Percentiles rank a stretch among this genome's conserved stretches.
Evolutionary conservation across 30 jellyfish, hydroid and myxozoan species (phyloP).

Genomic region (Rhopilema esculentum): DNA sequence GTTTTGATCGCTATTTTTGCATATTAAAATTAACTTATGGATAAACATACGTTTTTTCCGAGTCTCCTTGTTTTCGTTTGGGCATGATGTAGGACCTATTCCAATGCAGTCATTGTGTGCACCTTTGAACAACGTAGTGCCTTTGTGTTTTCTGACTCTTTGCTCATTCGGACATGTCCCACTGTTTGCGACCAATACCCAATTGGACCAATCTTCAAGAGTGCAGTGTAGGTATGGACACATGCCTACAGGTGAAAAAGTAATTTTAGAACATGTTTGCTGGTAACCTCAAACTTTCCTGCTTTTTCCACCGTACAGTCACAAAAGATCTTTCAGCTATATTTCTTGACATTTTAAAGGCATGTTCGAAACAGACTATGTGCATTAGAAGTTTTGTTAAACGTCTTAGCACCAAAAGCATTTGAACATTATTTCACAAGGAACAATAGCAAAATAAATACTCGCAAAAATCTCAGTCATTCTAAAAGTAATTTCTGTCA

Average conservation of each 20-base stretch:
- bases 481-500: too few species aligned
- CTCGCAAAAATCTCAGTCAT: too few species aligned
- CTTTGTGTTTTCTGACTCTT: slow-evolving; percentile 55
- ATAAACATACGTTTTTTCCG: slow-evolving; percentile 69
- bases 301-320: background rate
- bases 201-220: slow-evolving; percentile 77
- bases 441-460: too few species aligned
- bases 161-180: slow-evolving; percentile 86
- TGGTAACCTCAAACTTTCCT: background rate
- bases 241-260: slow-evolving; percentile 59
- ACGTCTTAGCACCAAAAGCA: too few species aligned
- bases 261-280: background rate
- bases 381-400: too few species aligned
- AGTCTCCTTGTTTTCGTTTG: slow-evolving; percentile 30
- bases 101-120: slow-evolving; percentile 75
- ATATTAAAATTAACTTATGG: background rate
- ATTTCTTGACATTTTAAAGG: too few species aligned
- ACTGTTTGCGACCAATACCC: slow-evolving; percentile 63
- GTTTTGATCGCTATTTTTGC: too few species aligned
- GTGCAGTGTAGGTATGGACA: slow-evolving; percentile 78
- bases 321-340: too few species aligned
- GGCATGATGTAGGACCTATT: slow-evolving; percentile 81
- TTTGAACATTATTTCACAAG: too few species aligned
- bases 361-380: too few species aligned
- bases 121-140: slow-evolving; percentile 58